These are phyloP conservation scores for Drymonia ruficornis DNA, from an alignment of 2,888 invertebrate species.

Conservation along the genomic window DNA sequence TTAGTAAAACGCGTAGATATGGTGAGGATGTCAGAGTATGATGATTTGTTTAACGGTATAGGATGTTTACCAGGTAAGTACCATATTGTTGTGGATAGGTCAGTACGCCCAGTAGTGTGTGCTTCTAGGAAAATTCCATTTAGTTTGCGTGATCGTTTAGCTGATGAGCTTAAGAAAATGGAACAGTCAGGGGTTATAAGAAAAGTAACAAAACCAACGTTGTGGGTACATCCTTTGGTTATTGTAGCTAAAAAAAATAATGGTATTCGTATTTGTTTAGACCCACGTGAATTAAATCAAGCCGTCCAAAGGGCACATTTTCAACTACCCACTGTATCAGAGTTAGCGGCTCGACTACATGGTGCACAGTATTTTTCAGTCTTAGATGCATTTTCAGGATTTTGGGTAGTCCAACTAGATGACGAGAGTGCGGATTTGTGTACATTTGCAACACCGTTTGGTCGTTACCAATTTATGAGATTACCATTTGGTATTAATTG, in stretches of 20 bases:
- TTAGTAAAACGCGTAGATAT: neutral
- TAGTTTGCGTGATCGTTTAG: neutral
- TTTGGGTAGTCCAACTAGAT: conserved; percentile 13
- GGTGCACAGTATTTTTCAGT: conserved; percentile 7
- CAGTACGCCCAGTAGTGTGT: neutral
- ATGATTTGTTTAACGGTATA: neutral
- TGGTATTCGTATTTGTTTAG: neutral
- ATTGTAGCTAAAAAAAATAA: neutral
- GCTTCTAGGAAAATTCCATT: neutral
- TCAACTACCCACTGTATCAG: neutral
- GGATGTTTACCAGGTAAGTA: neutral
- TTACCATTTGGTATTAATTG: conserved; percentile 8
- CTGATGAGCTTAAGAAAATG: neutral
- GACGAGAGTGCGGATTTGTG: conserved; percentile 14
- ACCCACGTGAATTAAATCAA: neutral
- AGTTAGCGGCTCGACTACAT: neutral
- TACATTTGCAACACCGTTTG: conserved; percentile 14
- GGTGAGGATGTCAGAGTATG: neutral
- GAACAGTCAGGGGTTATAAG: neutral
- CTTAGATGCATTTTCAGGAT: conserved; percentile 8
- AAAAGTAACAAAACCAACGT: neutral
- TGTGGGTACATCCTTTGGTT: neutral
- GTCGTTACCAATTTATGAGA: conserved; percentile 10
- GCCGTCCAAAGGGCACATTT: neutral
- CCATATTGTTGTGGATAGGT: neutral